Percentiles rank a stretch among this genome's conserved stretches.
phyloP scores from a whole-genome alignment of 2,113 vertebrate species.

The Microtus montanus region DNA sequence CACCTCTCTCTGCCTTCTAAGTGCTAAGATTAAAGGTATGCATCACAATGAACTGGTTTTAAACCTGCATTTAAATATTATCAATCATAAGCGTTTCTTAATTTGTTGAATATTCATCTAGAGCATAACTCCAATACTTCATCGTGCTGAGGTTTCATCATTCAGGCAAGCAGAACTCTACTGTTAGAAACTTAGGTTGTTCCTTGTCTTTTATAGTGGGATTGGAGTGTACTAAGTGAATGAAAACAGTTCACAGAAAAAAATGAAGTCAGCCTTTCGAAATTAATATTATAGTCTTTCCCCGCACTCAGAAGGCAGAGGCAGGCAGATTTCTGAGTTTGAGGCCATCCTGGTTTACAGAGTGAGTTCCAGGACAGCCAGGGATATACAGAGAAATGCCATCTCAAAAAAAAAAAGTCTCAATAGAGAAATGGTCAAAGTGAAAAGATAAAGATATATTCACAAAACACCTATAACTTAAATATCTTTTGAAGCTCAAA shows the following conservation, averaged over 20 bases:
- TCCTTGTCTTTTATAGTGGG: constrained; percentile 18
- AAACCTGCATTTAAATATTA: not conserved
- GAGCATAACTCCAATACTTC: constrained; percentile 27
- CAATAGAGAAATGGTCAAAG: constrained; percentile 2
- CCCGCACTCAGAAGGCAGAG: not conserved
- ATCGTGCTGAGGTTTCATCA: constrained; percentile 1
- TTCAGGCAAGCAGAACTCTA: constrained; percentile 18
- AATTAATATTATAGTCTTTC: constrained; percentile 2
- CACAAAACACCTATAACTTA: constrained; percentile 27
- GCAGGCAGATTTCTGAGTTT: too few species aligned
- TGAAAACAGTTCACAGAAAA: constrained; percentile 34
- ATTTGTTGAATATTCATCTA: constrained; percentile 15
- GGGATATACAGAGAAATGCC: not conserved
- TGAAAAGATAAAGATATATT: not conserved
- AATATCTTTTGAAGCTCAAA: not conserved
- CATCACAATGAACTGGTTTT: not conserved
- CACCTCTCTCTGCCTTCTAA: not conserved
- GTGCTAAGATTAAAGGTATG: not conserved
- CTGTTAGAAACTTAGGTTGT: constrained; percentile 41
- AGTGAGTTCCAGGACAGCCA: not conserved
- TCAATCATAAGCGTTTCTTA: constrained; percentile 12
- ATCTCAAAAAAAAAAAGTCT: too few species aligned
- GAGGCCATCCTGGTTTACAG: not conserved
- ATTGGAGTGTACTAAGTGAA: not conserved
- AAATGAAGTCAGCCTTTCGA: constrained; percentile 15